Percentiles rank a stretch among this genome's conserved stretches.
These are phyloP conservation scores for Drosophila teissieri DNA, from an alignment of 1,140 invertebrate species.

Conservation along the genomic window DNA sequence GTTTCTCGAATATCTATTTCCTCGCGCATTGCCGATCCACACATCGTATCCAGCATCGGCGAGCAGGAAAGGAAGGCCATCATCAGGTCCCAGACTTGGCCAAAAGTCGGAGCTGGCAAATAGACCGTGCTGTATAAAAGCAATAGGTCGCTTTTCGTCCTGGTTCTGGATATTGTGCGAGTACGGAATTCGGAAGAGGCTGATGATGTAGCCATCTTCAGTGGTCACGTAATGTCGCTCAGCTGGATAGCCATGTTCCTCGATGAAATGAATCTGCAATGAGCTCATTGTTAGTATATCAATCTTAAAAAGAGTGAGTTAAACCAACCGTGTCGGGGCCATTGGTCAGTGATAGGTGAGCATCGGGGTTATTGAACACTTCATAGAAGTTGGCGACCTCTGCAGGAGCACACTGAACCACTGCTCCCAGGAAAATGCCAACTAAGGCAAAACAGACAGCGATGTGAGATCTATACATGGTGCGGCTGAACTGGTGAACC, in stretches of 20 bases:
- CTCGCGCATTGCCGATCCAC: conserved; percentile 90
- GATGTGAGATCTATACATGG: conserved; percentile 12
- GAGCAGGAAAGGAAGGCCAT: conserved; percentile 86
- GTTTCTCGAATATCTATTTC: conserved; percentile 87
- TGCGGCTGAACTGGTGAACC: conserved; percentile 15
- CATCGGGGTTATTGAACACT: conserved; percentile 46
- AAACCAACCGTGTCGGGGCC: conserved; percentile 42
- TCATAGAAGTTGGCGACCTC: conserved; percentile 27
- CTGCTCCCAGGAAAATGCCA: neutral
- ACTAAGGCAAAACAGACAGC: neutral
- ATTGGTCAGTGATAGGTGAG: conserved; percentile 19
- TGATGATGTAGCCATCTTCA: conserved; percentile 85
- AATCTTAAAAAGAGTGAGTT: too few relatives aligned
- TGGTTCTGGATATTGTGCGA: conserved; percentile 56
- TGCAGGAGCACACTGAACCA: neutral
- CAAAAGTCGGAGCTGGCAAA: conserved; percentile 86
- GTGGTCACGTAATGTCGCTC: conserved; percentile 85
- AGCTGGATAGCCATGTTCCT: conserved; percentile 84
- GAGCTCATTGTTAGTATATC: too few relatives aligned
- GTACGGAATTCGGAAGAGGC: conserved; percentile 85
- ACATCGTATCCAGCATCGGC: conserved; percentile 89
- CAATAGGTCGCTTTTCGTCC: conserved; percentile 66
- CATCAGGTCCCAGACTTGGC: conserved; percentile 85
- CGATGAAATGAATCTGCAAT: conserved; percentile 20
- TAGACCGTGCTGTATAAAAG: conserved; percentile 88